Evolutionary conservation across 2,113 vertebrate species (phyloP).

Genomic region (Paramormyrops kingsleyae): DNA sequence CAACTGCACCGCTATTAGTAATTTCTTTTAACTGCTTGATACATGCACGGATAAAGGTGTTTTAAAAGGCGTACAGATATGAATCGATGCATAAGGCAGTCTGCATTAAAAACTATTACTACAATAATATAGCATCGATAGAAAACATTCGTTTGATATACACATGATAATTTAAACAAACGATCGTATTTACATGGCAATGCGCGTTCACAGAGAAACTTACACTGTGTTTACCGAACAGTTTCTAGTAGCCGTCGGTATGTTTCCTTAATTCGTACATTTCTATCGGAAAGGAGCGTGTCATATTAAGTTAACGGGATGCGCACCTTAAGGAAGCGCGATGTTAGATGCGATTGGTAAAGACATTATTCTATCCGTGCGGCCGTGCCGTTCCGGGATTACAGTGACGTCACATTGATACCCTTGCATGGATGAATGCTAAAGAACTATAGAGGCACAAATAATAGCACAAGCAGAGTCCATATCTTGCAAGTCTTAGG

Average conservation of each 20-base stretch:
- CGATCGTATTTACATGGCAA: neutral
- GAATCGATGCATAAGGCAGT: neutral
- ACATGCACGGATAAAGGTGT: neutral
- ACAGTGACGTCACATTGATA: conserved; percentile 91
- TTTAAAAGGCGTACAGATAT: neutral
- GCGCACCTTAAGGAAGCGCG: conserved; percentile 66
- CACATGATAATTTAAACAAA: neutral
- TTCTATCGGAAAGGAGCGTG: conserved; percentile 37
- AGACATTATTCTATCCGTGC: conserved; percentile 70
- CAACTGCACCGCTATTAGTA: neutral
- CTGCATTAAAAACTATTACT: neutral
- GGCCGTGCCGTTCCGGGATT: conserved; percentile 77
- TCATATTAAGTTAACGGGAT: conserved; percentile 45
- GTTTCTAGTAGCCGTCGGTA: neutral
- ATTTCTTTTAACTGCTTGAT: conserved; percentile 24
- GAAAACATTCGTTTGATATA: neutral
- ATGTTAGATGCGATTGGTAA: conserved; percentile 74
- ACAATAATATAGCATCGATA: neutral
- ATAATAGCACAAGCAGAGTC: conserved; percentile 82
- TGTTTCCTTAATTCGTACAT: neutral
- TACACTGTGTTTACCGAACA: neutral
- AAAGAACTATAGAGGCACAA: conserved; percentile 85
- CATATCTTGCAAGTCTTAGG: conserved; percentile 76
- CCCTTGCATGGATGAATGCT: conserved; percentile 82
- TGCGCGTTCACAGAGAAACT: neutral